Evolutionary conservation across 1,140 invertebrate genomes (phyloP).

Genomic region (Platyura marginata): DNA sequence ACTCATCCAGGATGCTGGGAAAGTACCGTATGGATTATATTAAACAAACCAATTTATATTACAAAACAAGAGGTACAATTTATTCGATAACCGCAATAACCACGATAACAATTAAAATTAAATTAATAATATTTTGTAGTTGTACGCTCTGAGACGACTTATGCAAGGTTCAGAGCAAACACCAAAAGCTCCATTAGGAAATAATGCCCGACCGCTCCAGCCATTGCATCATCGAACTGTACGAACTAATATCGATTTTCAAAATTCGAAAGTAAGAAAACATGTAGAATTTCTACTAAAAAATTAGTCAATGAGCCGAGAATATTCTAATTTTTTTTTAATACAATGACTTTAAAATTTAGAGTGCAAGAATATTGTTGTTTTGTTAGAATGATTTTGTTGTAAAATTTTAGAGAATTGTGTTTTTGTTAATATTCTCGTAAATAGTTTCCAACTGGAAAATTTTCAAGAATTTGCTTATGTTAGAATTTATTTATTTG

Average conservation of each 20-base stretch:
- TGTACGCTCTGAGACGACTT: conserved; percentile 66
- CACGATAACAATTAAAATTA: background rate
- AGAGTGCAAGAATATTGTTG: conserved; percentile 25
- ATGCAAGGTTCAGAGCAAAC: conserved; percentile 69
- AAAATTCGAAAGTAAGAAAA: conserved; percentile 34
- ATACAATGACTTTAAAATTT: conserved; percentile 76
- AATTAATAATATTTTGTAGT: conserved; percentile 29
- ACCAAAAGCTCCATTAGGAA: conserved; percentile 78
- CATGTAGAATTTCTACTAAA: too few species aligned
- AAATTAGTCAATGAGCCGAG: too few species aligned
- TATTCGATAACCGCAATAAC: background rate
- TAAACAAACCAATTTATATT: conserved; percentile 93
- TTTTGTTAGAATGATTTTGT: too few species aligned
- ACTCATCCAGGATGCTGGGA: conserved; percentile 90
- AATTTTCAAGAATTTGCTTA: too few species aligned
- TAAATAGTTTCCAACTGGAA: too few species aligned
- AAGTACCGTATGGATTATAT: conserved; percentile 84
- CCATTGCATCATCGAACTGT: conserved; percentile 78
- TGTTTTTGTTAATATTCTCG: too few species aligned
- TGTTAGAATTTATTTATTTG: too few species aligned
- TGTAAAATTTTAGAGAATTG: too few species aligned
- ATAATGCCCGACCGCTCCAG: conserved; percentile 84
- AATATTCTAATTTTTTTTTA: too few species aligned
- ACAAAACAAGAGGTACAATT: conserved; percentile 63
- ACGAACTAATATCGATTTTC: conserved; percentile 93